phyloP scores from a whole-genome alignment of 2,888 invertebrate genomes.

The Brachynemurus nebulosus region DNA sequence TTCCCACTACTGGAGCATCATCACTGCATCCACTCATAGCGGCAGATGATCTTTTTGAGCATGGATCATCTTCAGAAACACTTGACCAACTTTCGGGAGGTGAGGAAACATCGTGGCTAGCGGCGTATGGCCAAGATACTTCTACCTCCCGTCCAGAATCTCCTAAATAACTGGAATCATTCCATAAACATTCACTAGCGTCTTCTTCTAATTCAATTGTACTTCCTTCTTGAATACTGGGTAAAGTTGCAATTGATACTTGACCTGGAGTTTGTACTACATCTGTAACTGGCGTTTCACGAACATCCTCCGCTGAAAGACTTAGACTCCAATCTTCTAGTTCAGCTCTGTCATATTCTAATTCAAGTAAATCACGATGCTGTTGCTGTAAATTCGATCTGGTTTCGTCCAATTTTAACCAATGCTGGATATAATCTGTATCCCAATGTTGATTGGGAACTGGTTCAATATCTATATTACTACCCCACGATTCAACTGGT shows the following conservation, averaged over 20 bases:
- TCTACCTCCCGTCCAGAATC: conserved; percentile 38
- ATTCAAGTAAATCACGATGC: conserved; percentile 50
- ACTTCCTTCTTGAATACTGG: conserved; percentile 61
- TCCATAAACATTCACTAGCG: conserved; percentile 60
- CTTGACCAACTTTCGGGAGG: conserved; percentile 49
- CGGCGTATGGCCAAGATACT: conserved; percentile 50
- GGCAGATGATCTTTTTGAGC: conserved; percentile 55
- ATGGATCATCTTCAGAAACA: conserved; percentile 38
- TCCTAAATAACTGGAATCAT: conserved; percentile 55
- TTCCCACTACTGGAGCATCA: conserved; percentile 51
- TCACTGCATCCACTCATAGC: conserved; percentile 51
- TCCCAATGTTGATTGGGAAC: conserved; percentile 49
- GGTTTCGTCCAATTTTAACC: conserved; percentile 59
- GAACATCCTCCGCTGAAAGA: conserved; percentile 54
- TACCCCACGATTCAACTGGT: conserved; percentile 9
- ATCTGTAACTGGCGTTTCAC: conserved; percentile 27
- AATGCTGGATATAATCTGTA: conserved; percentile 60
- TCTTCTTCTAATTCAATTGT: conserved; percentile 59
- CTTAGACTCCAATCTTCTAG: conserved; percentile 68
- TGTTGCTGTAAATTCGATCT: conserved; percentile 52
- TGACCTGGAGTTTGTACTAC: conserved; percentile 45
- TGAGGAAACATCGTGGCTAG: conserved; percentile 31
- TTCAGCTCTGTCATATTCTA: conserved; percentile 63
- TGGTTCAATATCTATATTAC: conserved; percentile 35
- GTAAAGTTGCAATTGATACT: conserved; percentile 48